A percentile compares a stretch with the other conserved stretches of the same genome.
phyloP scores from a whole-genome alignment of 2,797 vertebrate genomes.

The Caiman crocodilus region DNA sequence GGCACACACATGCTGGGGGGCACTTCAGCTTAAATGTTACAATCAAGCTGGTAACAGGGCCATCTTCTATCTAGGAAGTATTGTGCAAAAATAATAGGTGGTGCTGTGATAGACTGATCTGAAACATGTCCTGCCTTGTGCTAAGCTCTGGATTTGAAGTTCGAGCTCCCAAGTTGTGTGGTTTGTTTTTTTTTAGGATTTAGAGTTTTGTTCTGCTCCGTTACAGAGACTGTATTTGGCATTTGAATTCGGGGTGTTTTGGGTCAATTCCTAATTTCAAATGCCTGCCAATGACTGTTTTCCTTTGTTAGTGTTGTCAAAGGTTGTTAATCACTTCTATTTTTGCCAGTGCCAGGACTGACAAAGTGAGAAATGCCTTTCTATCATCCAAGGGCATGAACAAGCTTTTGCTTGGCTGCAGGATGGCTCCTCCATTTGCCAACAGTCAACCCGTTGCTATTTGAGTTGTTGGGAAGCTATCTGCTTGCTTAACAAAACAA shows the following conservation, averaged over 20 bases:
- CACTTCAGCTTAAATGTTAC: no score
- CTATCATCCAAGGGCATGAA: background rate
- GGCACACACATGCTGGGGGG: no score
- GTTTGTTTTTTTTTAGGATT: background rate
- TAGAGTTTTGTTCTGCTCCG: background rate
- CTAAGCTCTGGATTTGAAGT: background rate
- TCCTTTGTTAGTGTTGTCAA: background rate
- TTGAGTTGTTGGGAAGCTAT: background rate
- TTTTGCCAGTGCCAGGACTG: background rate
- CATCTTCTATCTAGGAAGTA: background rate
- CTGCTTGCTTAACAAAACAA: no score
- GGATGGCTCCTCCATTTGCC: background rate
- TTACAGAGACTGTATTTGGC: background rate
- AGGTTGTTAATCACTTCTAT: background rate
- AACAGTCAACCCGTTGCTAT: background rate
- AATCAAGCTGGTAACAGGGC: no score
- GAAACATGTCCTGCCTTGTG: background rate
- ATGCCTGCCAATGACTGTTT: background rate
- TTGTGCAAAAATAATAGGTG: background rate
- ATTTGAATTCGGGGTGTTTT: background rate
- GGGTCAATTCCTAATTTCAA: background rate
- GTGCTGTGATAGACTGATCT: background rate
- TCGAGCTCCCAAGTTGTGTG: background rate
- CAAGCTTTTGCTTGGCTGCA: background rate
- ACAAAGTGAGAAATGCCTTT: background rate